A percentile compares a stretch with the other conserved stretches of the same genome.
Evolutionary conservation across 2,797 vertebrate species (phyloP).

Genomic region (Melanotaenia parkinsoni): DNA sequence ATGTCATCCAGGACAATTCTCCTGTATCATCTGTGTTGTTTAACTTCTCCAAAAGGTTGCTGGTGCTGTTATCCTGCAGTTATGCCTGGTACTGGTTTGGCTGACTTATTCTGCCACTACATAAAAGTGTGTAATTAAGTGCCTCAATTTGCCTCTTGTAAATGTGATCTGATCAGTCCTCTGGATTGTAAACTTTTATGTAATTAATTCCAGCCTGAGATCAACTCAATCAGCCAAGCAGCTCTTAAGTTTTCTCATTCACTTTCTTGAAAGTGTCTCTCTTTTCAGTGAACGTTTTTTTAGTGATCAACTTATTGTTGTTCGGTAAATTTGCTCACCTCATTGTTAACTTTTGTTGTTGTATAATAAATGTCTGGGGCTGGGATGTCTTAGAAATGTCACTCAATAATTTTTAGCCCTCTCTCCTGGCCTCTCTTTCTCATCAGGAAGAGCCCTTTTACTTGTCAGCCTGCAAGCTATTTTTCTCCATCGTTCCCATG

Average conservation of each 20-base stretch:
- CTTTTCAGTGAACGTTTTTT: neutral
- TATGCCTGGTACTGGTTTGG: constrained; percentile 29
- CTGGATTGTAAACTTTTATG: constrained; percentile 62
- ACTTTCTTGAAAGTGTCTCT: constrained; percentile 34
- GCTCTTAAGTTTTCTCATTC: constrained; percentile 17
- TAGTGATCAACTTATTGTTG: neutral
- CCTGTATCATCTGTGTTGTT: constrained; percentile 27
- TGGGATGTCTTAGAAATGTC: neutral
- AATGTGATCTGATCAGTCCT: constrained; percentile 67
- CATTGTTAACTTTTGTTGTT: neutral
- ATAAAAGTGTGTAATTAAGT: constrained; percentile 71
- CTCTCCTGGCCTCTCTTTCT: constrained; percentile 63
- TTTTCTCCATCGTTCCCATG: constrained; percentile 39
- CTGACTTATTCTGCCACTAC: constrained; percentile 59
- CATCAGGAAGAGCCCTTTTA: constrained; percentile 73
- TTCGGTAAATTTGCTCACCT: neutral
- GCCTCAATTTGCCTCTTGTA: constrained; percentile 66
- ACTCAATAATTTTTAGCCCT: constrained; percentile 54
- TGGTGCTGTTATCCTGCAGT: constrained; percentile 51
- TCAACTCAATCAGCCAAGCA: constrained; percentile 41
- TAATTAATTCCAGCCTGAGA: constrained; percentile 67
- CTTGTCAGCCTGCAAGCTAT: constrained; percentile 49
- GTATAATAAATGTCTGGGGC: neutral
- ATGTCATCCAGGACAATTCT: constrained; percentile 51
- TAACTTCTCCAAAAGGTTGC: constrained; percentile 62